Evolutionary conservation across 2,888 invertebrate genomes (phyloP), one percentile per base, ranked within the genome.

Genomic region (Sarcophaga variegata): DNA sequence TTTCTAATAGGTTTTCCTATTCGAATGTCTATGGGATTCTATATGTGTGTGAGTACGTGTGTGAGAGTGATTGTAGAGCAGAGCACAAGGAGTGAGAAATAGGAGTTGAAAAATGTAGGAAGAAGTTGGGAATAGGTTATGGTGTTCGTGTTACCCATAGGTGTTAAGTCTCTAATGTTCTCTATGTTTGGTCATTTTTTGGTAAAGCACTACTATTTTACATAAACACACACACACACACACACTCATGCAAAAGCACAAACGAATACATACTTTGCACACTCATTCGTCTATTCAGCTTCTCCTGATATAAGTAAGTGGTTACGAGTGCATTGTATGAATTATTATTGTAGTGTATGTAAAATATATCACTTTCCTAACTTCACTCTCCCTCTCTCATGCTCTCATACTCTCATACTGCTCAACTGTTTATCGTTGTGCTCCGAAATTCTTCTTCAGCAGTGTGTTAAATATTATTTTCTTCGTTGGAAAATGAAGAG

Each of bases 111-210:
- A 37, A 37, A 37, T 37, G 37, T 37, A 37, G 37, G 37, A 10
- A 37, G 37, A 37, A 37, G 37, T 8, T 37, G 8, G 10, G 8
- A 8, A 10, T 37, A 37, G 1, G 37, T 37, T 64, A 14, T 69
- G 27, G 60, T 60, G 22, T 59, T 2, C 69, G 20, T 79, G 74
- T 75, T 47, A 20, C 75, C 69, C 79, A 83, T 47, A 83, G 83
- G 83, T 83, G 83, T 75, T 79, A 83, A 84, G 49, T 84, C 80
- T 80, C 84, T 84, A 64, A 70, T 84, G 70, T 71, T 84, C 67
- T 80, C 71, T 64, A 75, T 59, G 67, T 75, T 76, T 84, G 84
- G 75, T 76, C 59, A 66, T 80, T 80, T 79, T 84, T 80, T 80
- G 75, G 80, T 80, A 63, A 84, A 79, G 70, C 71, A 45, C 64